Conservation (phyloP, 2,888 invertebrate species). For the Cartodere bifasciata region DNA sequence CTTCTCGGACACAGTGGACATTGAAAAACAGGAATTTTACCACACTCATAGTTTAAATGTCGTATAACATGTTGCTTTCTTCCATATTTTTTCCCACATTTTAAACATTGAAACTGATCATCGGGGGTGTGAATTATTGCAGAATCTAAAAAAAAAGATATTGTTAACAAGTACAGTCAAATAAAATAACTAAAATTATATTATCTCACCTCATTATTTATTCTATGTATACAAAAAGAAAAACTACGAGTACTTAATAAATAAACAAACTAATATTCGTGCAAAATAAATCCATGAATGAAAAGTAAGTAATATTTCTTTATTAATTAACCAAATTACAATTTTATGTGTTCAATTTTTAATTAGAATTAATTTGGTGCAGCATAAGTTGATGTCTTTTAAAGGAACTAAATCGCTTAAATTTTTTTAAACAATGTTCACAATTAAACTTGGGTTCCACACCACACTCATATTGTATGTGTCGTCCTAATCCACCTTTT, state of each 20-base stretch:
- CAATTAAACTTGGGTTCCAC: slow-evolving; percentile 37
- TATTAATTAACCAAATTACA: no score
- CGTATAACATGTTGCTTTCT: slow-evolving; percentile 18
- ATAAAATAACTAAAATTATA: no score
- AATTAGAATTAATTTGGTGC: slow-evolving; percentile 10
- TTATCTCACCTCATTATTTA: no score
- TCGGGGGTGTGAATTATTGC: neutral
- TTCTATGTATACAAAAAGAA: no score
- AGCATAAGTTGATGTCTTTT: slow-evolving; percentile 15
- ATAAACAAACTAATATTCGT: no score
- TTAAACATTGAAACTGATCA: slow-evolving; percentile 17
- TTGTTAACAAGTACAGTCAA: no score
- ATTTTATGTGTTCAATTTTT: no score
- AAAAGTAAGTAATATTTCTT: no score
- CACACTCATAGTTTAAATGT: slow-evolving; percentile 24
- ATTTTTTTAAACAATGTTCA: slow-evolving; percentile 39
- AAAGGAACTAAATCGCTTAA: slow-evolving; percentile 17
- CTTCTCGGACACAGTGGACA: slow-evolving; percentile 26
- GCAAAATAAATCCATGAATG: no score
- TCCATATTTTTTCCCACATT: slow-evolving; percentile 18
- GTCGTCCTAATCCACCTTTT: slow-evolving; percentile 22
- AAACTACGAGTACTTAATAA: no score
- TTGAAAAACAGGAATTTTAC: slow-evolving; percentile 22
- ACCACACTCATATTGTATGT: slow-evolving; percentile 23
- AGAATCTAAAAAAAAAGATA: no score